These are phyloP conservation scores for Myotis myotis DNA, from an alignment of 2,797 vertebrate species.

Conservation along the genomic window DNA sequence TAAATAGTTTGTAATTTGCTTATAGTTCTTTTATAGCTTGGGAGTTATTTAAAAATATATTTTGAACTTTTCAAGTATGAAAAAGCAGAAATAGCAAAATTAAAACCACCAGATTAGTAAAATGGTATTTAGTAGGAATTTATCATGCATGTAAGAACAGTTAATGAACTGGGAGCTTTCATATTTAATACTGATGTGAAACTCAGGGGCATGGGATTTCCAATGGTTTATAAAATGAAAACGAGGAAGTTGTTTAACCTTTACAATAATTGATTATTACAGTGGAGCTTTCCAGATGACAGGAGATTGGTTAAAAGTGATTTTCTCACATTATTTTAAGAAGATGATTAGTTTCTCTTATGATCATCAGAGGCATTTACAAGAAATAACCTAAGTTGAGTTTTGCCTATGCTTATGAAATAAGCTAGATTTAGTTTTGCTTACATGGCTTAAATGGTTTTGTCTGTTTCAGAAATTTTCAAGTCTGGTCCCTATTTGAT, in stretches of 20 bases:
- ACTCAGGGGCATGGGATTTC: background rate
- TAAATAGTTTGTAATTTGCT: slow-evolving; percentile 14
- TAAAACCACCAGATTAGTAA: background rate
- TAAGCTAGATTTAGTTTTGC: background rate
- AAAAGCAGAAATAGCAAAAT: background rate
- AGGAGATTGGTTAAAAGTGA: background rate
- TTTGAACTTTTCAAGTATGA: background rate
- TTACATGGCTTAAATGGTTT: background rate
- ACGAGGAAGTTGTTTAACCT: background rate
- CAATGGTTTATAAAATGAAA: background rate
- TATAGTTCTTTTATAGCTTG: background rate
- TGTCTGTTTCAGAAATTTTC: background rate
- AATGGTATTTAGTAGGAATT: background rate
- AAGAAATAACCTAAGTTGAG: background rate
- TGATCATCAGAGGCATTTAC: background rate
- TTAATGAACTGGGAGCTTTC: background rate
- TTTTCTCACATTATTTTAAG: background rate
- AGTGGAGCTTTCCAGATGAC: background rate
- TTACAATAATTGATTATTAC: background rate
- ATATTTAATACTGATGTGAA: background rate
- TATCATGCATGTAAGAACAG: background rate
- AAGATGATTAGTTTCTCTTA: background rate
- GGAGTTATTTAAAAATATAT: background rate
- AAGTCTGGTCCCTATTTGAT: background rate
- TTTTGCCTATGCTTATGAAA: background rate